phyloP scores from a whole-genome alignment of 2,888 invertebrate genomes.

The Endotricha flammealis region DNA sequence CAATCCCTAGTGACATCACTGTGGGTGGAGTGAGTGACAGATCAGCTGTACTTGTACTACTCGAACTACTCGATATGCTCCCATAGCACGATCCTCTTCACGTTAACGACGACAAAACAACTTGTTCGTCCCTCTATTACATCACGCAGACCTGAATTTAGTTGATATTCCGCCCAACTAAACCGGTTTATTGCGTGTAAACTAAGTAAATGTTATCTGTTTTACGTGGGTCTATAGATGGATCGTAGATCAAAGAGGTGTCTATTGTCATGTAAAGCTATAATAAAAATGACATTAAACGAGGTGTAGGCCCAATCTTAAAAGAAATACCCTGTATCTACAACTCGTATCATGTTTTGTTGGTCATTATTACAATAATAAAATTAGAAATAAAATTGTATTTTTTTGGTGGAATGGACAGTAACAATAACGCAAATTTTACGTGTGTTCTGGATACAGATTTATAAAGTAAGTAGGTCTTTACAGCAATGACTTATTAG shows the following conservation, averaged over 20 bases:
- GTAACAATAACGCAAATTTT: neutral
- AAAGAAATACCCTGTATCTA: too few relatives aligned
- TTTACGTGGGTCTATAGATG: constrained; percentile 35
- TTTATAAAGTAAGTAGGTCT: too few relatives aligned
- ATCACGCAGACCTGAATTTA: constrained; percentile 30
- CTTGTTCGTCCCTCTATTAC: constrained; percentile 36
- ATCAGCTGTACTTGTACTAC: neutral
- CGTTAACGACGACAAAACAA: constrained; percentile 27
- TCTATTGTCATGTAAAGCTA: too few relatives aligned
- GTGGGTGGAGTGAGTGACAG: too few relatives aligned
- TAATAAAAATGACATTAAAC: too few relatives aligned
- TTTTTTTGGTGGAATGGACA: too few relatives aligned
- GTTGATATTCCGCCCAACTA: constrained; percentile 33
- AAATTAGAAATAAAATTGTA: neutral
- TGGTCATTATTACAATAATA: neutral
- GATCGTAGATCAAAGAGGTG: too few relatives aligned
- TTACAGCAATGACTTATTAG: too few relatives aligned
- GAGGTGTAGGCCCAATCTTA: too few relatives aligned
- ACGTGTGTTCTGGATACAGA: too few relatives aligned
- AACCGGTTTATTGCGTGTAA: constrained; percentile 43
- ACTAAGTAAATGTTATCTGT: constrained; percentile 22
- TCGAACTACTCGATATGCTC: constrained; percentile 32
- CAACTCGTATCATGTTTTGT: neutral
- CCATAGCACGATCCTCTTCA: constrained; percentile 40
- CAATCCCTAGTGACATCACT: constrained; percentile 5